These are phyloP conservation scores for Acanthosoma haemorrhoidale DNA, from an alignment of 2,888 invertebrate species.

Conservation along the genomic window DNA sequence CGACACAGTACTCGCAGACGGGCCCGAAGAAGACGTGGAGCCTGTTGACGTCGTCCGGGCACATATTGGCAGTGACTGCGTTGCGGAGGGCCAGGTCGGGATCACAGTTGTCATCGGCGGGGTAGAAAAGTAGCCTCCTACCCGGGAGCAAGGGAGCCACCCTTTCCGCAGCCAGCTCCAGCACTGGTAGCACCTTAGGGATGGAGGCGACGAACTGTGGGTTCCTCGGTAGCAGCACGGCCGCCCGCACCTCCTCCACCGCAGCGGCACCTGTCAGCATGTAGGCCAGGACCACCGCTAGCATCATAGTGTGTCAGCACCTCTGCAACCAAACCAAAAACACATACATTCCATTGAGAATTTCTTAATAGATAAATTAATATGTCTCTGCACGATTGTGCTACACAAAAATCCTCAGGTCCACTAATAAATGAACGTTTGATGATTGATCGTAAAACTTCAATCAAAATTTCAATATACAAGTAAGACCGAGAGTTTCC, in stretches of 20 bases:
- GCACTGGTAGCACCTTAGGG: conserved; percentile 55
- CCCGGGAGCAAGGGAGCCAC: conserved; percentile 54
- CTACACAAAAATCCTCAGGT: no score
- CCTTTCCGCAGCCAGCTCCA: conserved; percentile 57
- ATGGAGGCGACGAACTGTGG: conserved; percentile 40
- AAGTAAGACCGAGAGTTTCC: no score
- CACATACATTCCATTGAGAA: no score
- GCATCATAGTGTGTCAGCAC: background rate
- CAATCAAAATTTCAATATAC: no score
- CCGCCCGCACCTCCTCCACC: conserved; percentile 35
- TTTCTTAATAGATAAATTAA: no score
- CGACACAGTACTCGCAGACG: conserved; percentile 72
- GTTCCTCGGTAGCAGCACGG: conserved; percentile 39
- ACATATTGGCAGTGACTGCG: conserved; percentile 59
- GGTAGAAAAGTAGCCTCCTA: conserved; percentile 56
- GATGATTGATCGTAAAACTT: no score
- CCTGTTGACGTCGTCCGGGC: conserved; percentile 55
- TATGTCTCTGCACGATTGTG: no score
- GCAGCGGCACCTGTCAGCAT: background rate
- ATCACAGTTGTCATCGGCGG: conserved; percentile 67
- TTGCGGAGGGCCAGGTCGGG: conserved; percentile 66
- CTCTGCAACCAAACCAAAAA: background rate
- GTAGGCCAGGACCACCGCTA: background rate
- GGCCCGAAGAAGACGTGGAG: conserved; percentile 76
- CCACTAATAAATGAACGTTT: no score